Evolutionary conservation across 1,140 invertebrate species (phyloP), one percentile per base, ranked within the genome.

Genomic region (Dryas iulia): DNA sequence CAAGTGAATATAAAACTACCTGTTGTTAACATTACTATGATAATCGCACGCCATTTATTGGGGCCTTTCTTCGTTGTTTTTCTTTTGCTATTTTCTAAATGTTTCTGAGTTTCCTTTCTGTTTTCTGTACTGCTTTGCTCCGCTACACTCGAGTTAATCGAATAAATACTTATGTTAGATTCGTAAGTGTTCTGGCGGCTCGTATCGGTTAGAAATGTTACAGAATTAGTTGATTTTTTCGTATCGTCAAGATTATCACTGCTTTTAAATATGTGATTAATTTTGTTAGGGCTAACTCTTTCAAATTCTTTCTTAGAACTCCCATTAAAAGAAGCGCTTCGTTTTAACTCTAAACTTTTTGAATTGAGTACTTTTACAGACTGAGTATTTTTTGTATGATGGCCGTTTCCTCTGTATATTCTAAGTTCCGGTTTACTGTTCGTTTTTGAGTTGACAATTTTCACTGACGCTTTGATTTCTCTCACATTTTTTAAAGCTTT

Each of bases 11-110:
- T 77, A 69, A 94, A 93, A 75, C 92, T 92, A 7, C 92, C 91
- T 0, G 92, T 91, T 26, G 93, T 94, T n/a, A 94, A 84, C 73
- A 93, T 76, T 0, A 94, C 93, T 14, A 94, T 86, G 69, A 92
- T 93, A 3, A 94, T 86, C 0, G 94, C 93, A 72, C 93, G 90
- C 89, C 91, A 94, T 82, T 93, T 93, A 28, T 87, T 92, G 3
- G 92, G 91, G 30, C 85, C 77, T 68, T 83, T 88, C 69, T 79
- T 66, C 14, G 14, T 66, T 57, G 31, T 25, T 65, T 57, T 11
- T 54, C 12, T 26, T 14, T 25, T 67, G 6, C 25, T 12, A 5
- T 47, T 69, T 35, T 39, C 28, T 1, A 57, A 18, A 62, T 53
- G 12, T 14, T 28, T 65, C 21, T 6, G 24, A 8, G 18, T 23